phyloP scores from a whole-genome alignment of 1,140 invertebrate species.

The Pseudomyrmex flavicornis region DNA sequence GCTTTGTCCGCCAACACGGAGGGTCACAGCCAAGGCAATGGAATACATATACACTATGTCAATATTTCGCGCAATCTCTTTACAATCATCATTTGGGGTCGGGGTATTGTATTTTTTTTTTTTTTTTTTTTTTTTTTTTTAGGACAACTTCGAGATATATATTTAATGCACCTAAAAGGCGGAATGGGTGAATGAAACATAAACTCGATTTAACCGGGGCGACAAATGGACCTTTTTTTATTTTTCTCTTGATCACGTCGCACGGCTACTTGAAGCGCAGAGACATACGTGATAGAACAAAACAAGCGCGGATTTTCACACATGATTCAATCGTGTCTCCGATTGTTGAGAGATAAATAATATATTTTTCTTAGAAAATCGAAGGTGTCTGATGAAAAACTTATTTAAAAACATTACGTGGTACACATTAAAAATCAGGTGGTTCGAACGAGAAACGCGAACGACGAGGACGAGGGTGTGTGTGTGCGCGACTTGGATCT shows the following conservation, averaged over 20 bases:
- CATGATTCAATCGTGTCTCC: slow-evolving; percentile 17
- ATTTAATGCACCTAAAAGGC: neutral
- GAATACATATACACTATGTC: slow-evolving; percentile 73
- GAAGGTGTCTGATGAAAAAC: slow-evolving; percentile 28
- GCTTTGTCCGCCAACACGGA: slow-evolving; percentile 80
- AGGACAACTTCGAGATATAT: neutral
- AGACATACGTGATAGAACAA: slow-evolving; percentile 6
- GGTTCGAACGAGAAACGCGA: neutral
- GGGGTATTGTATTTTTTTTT: neutral
- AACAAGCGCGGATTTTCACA: slow-evolving; percentile 10
- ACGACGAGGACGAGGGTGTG: slow-evolving; percentile 6
- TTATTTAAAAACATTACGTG: slow-evolving; percentile 53
- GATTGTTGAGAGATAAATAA: neutral
- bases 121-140: slow-evolving; percentile 17
- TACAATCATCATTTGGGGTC: slow-evolving; percentile 41
- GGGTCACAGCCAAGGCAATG: slow-evolving; percentile 78
- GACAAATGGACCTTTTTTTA: slow-evolving; percentile 29
- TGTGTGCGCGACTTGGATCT: too few species aligned
- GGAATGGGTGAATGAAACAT: slow-evolving; percentile 31
- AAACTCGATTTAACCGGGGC: slow-evolving; percentile 24
- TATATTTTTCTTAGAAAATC: slow-evolving; percentile 38
- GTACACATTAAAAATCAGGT: slow-evolving; percentile 26
- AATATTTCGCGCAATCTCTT: slow-evolving; percentile 71
- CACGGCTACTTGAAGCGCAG: slow-evolving; percentile 11
- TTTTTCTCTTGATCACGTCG: slow-evolving; percentile 39